A percentile compares a stretch with the other conserved stretches of the same genome.
phyloP scores from a whole-genome alignment of 1,140 invertebrate genomes.

The Aethina tumida region DNA sequence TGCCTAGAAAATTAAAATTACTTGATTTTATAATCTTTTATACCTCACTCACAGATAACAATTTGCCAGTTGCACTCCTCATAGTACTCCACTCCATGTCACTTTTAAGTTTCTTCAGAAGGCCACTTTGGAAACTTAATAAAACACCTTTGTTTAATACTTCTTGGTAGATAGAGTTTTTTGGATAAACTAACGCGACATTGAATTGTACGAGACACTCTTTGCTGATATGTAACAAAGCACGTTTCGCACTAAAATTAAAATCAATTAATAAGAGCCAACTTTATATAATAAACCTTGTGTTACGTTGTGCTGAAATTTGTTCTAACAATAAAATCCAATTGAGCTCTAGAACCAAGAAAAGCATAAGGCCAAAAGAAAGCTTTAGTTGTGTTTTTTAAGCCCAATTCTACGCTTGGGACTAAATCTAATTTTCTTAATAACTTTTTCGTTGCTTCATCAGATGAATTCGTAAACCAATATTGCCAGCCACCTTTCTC shows the following conservation, averaged over 20 bases:
- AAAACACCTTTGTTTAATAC: slow-evolving; percentile 48
- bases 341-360: slow-evolving; percentile 51
- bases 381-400: slow-evolving; percentile 56
- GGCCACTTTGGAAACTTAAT: slow-evolving; percentile 50
- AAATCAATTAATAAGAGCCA: slow-evolving; percentile 4
- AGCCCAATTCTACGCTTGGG: slow-evolving; percentile 47
- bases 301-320: slow-evolving; percentile 51
- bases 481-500: slow-evolving; percentile 60
- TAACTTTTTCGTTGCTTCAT: slow-evolving; percentile 44
- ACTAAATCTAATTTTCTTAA: slow-evolving; percentile 56
- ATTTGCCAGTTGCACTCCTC: slow-evolving; percentile 44
- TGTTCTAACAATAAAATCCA: slow-evolving; percentile 57
- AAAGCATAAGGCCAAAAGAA: slow-evolving; percentile 66
- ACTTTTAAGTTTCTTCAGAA: slow-evolving; percentile 50
- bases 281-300: neutral
- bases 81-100: slow-evolving; percentile 62
- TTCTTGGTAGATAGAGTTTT: slow-evolving; percentile 48
- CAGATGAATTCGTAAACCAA: slow-evolving; percentile 54
- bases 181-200: slow-evolving; percentile 49
- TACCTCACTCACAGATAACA: slow-evolving; percentile 42
- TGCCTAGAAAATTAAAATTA: slow-evolving; percentile 19
- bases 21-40: neutral
- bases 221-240: slow-evolving; percentile 53
- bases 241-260: slow-evolving; percentile 42
- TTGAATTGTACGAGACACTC: slow-evolving; percentile 61